A percentile compares a stretch with the other conserved stretches of the same genome.
Evolutionary conservation across 2,888 invertebrate species (phyloP).

Genomic region (Idaea dimidiata): DNA sequence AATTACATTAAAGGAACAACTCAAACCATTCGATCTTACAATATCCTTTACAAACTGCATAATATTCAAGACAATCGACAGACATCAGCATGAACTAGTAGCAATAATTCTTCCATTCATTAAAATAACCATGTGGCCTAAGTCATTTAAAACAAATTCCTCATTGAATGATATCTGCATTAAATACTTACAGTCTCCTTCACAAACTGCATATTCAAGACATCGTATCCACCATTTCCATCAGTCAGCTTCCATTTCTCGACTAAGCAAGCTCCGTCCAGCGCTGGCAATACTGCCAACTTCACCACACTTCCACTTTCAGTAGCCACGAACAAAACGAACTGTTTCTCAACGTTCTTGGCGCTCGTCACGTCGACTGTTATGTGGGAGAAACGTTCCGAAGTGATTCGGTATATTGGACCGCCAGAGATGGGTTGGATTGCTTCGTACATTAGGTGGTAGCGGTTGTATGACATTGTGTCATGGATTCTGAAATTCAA

Average conservation of each 20-base stretch:
- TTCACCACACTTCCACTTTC: slow-evolving; percentile 88
- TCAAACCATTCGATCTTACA: too few relatives aligned
- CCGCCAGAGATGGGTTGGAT: slow-evolving; percentile 86
- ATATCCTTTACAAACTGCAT: too few relatives aligned
- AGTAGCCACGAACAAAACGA: slow-evolving; percentile 91
- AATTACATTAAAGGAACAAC: too few relatives aligned
- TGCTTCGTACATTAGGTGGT: slow-evolving; percentile 93
- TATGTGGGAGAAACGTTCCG: slow-evolving; percentile 88
- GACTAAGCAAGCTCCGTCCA: slow-evolving; percentile 88
- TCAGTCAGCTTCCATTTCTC: slow-evolving; percentile 90
- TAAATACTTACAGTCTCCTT: slow-evolving; percentile 85
- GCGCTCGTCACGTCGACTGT: slow-evolving; percentile 90
- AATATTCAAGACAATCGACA: too few relatives aligned
- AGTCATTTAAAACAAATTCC: too few relatives aligned
- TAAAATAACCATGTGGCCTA: too few relatives aligned
- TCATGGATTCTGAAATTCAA: slow-evolving; percentile 58
- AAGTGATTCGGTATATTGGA: slow-evolving; percentile 86
- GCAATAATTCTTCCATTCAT: too few relatives aligned
- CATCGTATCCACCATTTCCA: slow-evolving; percentile 73
- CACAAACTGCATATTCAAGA: slow-evolving; percentile 87
- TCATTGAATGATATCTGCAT: too few relatives aligned
- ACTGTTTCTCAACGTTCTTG: slow-evolving; percentile 84
- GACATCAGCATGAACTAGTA: too few relatives aligned
- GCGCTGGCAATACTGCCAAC: slow-evolving; percentile 86
- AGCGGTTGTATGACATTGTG: slow-evolving; percentile 85